phyloP scores from a whole-genome alignment of 2,888 invertebrate species.

The Ormyrus pomaceus region DNA sequence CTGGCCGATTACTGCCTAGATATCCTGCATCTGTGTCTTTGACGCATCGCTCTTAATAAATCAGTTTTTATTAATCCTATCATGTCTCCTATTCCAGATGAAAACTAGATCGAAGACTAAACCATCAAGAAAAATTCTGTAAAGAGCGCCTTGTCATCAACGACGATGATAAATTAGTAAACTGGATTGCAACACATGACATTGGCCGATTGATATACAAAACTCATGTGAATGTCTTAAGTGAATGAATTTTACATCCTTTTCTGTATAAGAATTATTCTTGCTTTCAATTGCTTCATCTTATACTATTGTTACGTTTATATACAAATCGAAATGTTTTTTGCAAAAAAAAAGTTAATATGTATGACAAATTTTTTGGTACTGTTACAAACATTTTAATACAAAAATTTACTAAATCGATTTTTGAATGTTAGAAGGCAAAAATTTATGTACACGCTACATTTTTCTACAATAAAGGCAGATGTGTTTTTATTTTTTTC shows the following conservation, averaged over 20 bases:
- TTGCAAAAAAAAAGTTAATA: conserved; percentile 59
- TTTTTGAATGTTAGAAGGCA: conserved; percentile 41
- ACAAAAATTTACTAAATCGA: conserved; percentile 62
- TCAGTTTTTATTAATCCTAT: conserved; percentile 65
- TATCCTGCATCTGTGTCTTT: conserved; percentile 59
- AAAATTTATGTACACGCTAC: conserved; percentile 54
- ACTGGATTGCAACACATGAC: conserved; percentile 44
- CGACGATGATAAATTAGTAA: conserved; percentile 40
- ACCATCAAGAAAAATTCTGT: conserved; percentile 53
- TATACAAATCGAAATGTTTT: conserved; percentile 64
- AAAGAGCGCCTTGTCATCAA: conserved; percentile 51
- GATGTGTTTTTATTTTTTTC: conserved; percentile 54
- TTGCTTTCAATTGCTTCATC: conserved; percentile 67
- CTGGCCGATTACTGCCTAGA: conserved; percentile 65
- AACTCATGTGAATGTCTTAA: conserved; percentile 28
- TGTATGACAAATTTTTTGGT: conserved; percentile 67
- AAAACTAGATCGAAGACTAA: conserved; percentile 64
- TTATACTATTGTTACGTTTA: conserved; percentile 72
- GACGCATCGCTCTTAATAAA: conserved; percentile 34
- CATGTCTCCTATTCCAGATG: conserved; percentile 73
- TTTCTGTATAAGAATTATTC: conserved; percentile 44
- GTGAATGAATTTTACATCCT: conserved; percentile 1
- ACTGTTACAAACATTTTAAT: conserved; percentile 71
- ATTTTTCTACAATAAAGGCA: conserved; percentile 56
- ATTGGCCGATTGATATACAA: conserved; percentile 40